Evolutionary conservation across 53 echinoderm and acorn worm genomes (phyloP).

Genomic region (Patiria pectinifera): DNA sequence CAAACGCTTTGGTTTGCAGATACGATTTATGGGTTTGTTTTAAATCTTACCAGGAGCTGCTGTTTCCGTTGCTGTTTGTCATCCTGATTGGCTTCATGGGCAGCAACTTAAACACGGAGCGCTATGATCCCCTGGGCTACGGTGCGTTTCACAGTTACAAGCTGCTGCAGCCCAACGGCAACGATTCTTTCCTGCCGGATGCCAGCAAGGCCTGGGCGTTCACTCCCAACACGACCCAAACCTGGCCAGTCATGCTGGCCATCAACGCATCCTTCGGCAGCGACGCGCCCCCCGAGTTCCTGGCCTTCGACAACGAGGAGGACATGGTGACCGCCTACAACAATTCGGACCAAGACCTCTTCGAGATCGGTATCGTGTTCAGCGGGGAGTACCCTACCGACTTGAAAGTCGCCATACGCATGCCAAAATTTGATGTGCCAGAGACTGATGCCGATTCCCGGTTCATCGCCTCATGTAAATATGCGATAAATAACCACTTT

Average conservation of each 20-base stretch:
- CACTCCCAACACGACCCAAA: conserved; percentile 34
- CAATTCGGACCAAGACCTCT: not conserved
- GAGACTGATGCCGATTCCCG: not conserved
- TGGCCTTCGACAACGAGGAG: conserved; percentile 9
- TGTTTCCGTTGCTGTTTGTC: too few relatives aligned
- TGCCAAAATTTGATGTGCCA: conserved; percentile 5
- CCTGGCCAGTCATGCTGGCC: not conserved
- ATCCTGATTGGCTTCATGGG: too few relatives aligned
- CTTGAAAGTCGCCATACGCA: conserved; percentile 65
- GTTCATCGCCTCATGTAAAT: not conserved
- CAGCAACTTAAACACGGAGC: too few relatives aligned
- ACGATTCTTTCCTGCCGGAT: not conserved
- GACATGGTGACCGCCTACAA: conserved; percentile 47
- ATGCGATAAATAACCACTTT: too few relatives aligned
- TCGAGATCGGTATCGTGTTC: conserved; percentile 59
- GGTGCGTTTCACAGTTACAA: not conserved
- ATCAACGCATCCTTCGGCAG: not conserved
- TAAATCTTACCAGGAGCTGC: too few relatives aligned
- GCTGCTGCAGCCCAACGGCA: not conserved
- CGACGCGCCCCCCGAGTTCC: not conserved
- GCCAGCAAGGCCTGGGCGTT: conserved; percentile 13
- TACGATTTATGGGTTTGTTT: too few relatives aligned
- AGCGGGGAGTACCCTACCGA: conserved; percentile 45
- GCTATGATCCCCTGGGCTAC: not conserved
- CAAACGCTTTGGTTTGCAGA: too few relatives aligned